Conservation (phyloP, 2,797 vertebrate species). For the Acomys russatus region DNA sequence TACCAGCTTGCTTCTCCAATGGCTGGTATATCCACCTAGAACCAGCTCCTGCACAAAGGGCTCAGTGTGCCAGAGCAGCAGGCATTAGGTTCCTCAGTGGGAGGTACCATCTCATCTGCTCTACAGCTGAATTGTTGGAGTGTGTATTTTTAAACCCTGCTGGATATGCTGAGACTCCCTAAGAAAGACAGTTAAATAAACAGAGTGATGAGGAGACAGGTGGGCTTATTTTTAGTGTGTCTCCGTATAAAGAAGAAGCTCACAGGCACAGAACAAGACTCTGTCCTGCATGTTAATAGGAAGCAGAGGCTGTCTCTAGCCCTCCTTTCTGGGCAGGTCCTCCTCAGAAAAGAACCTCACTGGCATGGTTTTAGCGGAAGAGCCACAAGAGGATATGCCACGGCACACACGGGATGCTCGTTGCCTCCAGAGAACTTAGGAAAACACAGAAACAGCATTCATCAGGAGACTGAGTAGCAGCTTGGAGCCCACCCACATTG, state of each 20-base stretch:
- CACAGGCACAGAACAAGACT: conserved; percentile 57
- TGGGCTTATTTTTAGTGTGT: conserved; percentile 79
- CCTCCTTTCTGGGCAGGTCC: background rate
- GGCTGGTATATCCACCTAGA: background rate
- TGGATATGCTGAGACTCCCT: conserved; percentile 66
- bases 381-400: background rate
- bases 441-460: background rate
- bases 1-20: background rate
- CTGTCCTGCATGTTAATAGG: background rate
- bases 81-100: background rate
- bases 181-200: conserved; percentile 78
- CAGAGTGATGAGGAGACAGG: conserved; percentile 70
- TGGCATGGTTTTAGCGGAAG: background rate
- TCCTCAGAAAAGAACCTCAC: background rate
- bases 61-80: background rate
- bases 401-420: background rate
- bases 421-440: background rate
- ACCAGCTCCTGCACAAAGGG: background rate
- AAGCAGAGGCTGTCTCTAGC: background rate
- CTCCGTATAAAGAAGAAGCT: conserved; percentile 46
- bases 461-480: background rate
- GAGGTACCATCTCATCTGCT: conserved; percentile 55
- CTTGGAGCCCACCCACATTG: background rate
- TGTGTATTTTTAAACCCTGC: conserved; percentile 78
- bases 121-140: conserved; percentile 62